These are phyloP conservation scores for Aphaenogaster floridana DNA, from an alignment of 1,140 invertebrate genomes.

Conservation along the genomic window DNA sequence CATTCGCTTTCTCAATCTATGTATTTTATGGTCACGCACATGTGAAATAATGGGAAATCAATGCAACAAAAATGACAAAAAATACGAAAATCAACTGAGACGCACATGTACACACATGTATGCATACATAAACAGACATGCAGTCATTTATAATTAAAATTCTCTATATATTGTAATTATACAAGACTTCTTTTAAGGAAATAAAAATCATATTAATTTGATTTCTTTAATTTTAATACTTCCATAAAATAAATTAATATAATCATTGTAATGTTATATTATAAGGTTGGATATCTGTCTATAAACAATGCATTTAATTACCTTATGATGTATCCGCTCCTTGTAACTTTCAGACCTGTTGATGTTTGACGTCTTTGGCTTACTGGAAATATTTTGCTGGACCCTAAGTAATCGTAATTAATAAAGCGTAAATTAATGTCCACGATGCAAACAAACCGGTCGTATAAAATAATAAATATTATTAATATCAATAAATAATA, in stretches of 20 bases:
- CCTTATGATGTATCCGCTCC: slow-evolving; percentile 88
- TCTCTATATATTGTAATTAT: neutral
- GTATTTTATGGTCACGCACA: too few species aligned
- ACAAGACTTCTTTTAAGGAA: neutral
- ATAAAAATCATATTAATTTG: neutral
- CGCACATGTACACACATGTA: too few species aligned
- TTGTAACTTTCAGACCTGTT: slow-evolving; percentile 90
- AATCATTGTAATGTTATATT: too few species aligned
- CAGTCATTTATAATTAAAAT: neutral
- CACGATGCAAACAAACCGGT: slow-evolving; percentile 39
- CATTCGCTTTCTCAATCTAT: too few species aligned
- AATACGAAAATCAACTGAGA: too few species aligned
- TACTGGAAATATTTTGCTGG: slow-evolving; percentile 87
- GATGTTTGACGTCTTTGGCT: slow-evolving; percentile 88
- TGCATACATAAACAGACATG: too few species aligned
- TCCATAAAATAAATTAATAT: slow-evolving; percentile 15
- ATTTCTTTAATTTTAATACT: neutral
- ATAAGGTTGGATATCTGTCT: slow-evolving; percentile 42
- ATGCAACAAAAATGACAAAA: too few species aligned
- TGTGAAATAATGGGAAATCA: too few species aligned
- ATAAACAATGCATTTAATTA: slow-evolving; percentile 76
- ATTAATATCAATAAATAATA: neutral
- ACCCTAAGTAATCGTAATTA: slow-evolving; percentile 81
- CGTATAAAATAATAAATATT: slow-evolving; percentile 19
- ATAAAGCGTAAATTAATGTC: slow-evolving; percentile 75